Evolutionary conservation across 2,888 invertebrate species (phyloP).

Genomic region (Lasius platythorax): DNA sequence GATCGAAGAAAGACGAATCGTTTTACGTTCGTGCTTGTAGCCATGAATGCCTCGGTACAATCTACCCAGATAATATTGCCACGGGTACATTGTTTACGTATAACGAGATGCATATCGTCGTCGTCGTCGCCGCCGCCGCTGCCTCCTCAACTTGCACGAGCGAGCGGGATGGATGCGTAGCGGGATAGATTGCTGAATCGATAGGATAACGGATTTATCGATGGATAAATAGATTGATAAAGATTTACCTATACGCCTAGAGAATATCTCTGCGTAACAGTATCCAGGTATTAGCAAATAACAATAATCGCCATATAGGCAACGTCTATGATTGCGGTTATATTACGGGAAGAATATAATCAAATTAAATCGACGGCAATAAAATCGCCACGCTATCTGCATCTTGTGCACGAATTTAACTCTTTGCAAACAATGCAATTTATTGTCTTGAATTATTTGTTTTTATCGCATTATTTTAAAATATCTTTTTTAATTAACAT

Average conservation of each 20-base stretch:
- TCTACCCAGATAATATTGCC: conserved; percentile 58
- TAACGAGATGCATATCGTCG: conserved; percentile 46
- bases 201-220: conserved; percentile 27
- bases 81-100: conserved; percentile 59
- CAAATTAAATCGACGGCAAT: conserved; percentile 35
- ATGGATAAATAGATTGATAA: conserved; percentile 53
- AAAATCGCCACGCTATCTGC: conserved; percentile 21
- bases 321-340: conserved; percentile 42
- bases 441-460: background rate
- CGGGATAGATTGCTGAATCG: conserved; percentile 42
- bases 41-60: conserved; percentile 32
- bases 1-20: conserved; percentile 47
- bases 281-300: conserved; percentile 48
- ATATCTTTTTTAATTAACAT: background rate
- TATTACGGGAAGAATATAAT: conserved; percentile 44
- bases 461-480: background rate
- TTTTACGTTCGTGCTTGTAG: conserved; percentile 58
- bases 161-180: conserved; percentile 11
- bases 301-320: conserved; percentile 28
- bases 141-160: background rate
- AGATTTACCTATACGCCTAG: conserved; percentile 29
- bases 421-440: conserved; percentile 29
- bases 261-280: conserved; percentile 50
- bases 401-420: background rate
- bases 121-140: background rate